Percentiles rank a stretch among this genome's conserved stretches.
Evolutionary conservation across 2,113 vertebrate genomes (phyloP).

Genomic region (Lepus europaeus): DNA sequence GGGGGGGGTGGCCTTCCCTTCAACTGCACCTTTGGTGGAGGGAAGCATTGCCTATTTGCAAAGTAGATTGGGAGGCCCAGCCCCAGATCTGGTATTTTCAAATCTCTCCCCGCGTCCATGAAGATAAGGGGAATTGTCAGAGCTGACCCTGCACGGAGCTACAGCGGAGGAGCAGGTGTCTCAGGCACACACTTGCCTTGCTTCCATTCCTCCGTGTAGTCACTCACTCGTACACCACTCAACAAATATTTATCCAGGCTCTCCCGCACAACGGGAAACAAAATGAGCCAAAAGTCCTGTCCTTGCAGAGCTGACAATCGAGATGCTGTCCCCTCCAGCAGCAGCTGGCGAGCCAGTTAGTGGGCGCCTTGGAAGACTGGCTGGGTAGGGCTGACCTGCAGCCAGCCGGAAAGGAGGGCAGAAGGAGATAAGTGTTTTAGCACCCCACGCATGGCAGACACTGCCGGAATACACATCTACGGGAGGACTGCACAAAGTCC

Average conservation of each 20-base stretch:
- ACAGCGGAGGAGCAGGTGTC: neutral
- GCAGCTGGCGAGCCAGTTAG: neutral
- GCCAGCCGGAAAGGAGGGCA: neutral
- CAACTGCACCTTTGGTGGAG: neutral
- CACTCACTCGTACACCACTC: neutral
- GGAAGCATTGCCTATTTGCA: neutral
- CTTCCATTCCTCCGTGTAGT: accelerated
- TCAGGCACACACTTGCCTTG: neutral
- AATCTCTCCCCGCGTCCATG: neutral
- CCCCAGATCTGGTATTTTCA: neutral
- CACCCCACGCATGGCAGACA: neutral
- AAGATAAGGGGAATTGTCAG: neutral
- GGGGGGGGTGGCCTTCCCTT: neutral
- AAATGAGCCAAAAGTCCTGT: neutral
- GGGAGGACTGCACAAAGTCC: neutral
- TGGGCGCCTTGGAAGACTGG: accelerated
- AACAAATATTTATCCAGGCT: neutral
- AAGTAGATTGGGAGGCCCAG: neutral
- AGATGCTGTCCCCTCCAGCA: neutral
- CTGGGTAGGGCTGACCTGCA: neutral
- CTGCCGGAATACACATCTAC: too few relatives aligned
- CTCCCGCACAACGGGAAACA: neutral
- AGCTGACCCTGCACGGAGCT: neutral
- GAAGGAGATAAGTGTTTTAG: neutral
- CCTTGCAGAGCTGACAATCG: neutral